Conservation (phyloP, 2,113 vertebrate species). For the Stigmatopora argus region DNA sequence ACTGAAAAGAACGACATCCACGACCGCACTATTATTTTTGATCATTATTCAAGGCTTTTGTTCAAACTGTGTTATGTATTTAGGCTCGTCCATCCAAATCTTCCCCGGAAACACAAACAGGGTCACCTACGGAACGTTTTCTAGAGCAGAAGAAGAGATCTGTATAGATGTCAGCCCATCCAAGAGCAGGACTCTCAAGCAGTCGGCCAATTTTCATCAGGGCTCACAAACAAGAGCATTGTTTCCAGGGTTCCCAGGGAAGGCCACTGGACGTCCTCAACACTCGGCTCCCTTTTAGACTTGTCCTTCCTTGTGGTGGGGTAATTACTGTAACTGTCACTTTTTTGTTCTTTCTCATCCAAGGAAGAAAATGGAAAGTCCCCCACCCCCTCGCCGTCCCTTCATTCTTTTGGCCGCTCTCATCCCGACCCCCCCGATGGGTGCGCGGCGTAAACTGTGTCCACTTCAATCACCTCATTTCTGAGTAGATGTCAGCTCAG, state of each 20-base stretch:
- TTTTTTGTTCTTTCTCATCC: constrained; percentile 74
- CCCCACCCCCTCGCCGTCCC: constrained; percentile 38
- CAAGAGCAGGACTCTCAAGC: constrained; percentile 54
- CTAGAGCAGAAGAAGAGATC: constrained; percentile 58
- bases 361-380: constrained; percentile 71
- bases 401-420: constrained; percentile 50
- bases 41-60: too few species aligned
- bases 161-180: constrained; percentile 52
- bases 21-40: too few species aligned
- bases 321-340: constrained; percentile 78
- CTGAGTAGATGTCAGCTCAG: constrained; percentile 26
- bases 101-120: too few species aligned
- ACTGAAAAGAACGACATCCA: too few species aligned
- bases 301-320: constrained; percentile 61
- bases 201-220: constrained; percentile 58
- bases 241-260: constrained; percentile 69
- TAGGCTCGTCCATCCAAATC: too few species aligned
- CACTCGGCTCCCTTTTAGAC: constrained; percentile 61
- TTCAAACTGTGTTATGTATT: constrained; percentile 41
- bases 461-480: constrained; percentile 73
- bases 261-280: constrained; percentile 66
- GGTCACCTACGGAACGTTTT: constrained; percentile 57
- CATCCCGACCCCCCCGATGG: constrained; percentile 42
- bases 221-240: constrained; percentile 64
- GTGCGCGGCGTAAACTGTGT: constrained; percentile 62